phyloP scores from a whole-genome alignment of 2,888 invertebrate species.

The Chelonus formosanus region DNA sequence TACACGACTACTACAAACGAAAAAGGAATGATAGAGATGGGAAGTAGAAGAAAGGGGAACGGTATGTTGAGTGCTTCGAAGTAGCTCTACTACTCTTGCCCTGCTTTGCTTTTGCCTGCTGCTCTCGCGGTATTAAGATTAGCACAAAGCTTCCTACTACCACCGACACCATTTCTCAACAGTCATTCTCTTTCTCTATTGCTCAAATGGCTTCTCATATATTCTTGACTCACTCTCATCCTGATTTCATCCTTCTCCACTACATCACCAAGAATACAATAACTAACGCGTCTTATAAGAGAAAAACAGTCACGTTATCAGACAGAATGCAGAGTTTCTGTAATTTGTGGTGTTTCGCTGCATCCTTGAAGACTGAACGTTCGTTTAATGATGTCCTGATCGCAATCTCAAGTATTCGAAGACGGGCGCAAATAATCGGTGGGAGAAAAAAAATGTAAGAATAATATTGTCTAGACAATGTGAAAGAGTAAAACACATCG shows the following conservation, averaged over 20 bases:
- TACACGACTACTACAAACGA: too few species aligned
- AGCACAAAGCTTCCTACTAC: conserved; percentile 51
- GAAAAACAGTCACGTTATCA: conserved; percentile 22
- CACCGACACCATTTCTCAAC: neutral
- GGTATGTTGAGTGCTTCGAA: conserved; percentile 48
- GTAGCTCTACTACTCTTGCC: conserved; percentile 42
- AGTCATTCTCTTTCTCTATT: neutral
- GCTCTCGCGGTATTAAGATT: conserved; percentile 55
- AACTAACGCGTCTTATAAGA: conserved; percentile 5
- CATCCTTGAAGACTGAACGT: conserved; percentile 2
- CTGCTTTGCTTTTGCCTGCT: conserved; percentile 33
- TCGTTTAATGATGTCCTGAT: conserved; percentile 28
- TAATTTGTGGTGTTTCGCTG: conserved; percentile 26
- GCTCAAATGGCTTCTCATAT: conserved; percentile 3
- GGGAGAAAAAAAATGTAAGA: neutral
- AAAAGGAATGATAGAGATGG: conserved; percentile 14
- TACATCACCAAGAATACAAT: conserved; percentile 11
- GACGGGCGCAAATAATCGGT: too few species aligned
- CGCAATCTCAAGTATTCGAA: conserved; percentile 11
- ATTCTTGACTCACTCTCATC: conserved; percentile 14
- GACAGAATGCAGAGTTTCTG: conserved; percentile 15
- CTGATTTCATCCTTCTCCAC: conserved; percentile 15
- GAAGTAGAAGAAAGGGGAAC: conserved; percentile 21
- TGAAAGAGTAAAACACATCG: neutral
- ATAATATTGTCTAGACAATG: conserved; percentile 25